These are phyloP conservation scores for Dione juno DNA, from an alignment of 2,888 invertebrate species.

Conservation along the genomic window DNA sequence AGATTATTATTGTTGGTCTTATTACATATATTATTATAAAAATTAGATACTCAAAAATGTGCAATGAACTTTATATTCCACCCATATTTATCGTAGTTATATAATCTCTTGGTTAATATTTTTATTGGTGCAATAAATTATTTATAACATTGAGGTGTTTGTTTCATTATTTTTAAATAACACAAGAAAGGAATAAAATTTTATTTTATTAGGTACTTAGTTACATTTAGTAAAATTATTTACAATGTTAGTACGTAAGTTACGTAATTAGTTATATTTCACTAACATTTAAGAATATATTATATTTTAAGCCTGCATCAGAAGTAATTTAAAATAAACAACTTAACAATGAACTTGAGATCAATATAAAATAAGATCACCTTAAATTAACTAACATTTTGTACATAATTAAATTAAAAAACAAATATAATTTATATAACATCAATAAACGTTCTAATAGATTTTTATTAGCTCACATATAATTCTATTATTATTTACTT, in stretches of 20 bases:
- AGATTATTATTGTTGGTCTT: too few relatives aligned
- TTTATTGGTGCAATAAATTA: constrained; percentile 65
- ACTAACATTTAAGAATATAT: constrained; percentile 44
- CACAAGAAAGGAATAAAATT: constrained; percentile 49
- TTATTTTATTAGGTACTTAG: constrained; percentile 50
- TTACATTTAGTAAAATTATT: constrained; percentile 67
- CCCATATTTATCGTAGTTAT: constrained; percentile 36
- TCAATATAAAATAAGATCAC: constrained; percentile 31
- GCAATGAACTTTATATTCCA: constrained; percentile 19
- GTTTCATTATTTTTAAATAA: constrained; percentile 31
- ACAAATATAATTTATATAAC: constrained; percentile 21
- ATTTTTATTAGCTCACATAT: constrained; percentile 16
- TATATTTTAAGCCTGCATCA: constrained; percentile 36
- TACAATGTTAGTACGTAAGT: constrained; percentile 57
- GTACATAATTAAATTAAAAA: constrained; percentile 20
- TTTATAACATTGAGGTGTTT: constrained; percentile 51
- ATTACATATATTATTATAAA: not conserved
- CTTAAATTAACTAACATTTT: constrained; percentile 27
- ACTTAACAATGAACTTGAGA: constrained; percentile 21
- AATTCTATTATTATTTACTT: constrained; percentile 18
- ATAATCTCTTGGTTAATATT: not conserved
- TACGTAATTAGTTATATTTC: constrained; percentile 41
- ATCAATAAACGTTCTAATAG: constrained; percentile 25
- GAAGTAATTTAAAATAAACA: constrained; percentile 34
- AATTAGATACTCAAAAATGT: constrained; percentile 27